Evolutionary conservation across 1,140 invertebrate species (phyloP), one percentile per base, ranked within the genome.

Genomic region (Physella acuta): DNA sequence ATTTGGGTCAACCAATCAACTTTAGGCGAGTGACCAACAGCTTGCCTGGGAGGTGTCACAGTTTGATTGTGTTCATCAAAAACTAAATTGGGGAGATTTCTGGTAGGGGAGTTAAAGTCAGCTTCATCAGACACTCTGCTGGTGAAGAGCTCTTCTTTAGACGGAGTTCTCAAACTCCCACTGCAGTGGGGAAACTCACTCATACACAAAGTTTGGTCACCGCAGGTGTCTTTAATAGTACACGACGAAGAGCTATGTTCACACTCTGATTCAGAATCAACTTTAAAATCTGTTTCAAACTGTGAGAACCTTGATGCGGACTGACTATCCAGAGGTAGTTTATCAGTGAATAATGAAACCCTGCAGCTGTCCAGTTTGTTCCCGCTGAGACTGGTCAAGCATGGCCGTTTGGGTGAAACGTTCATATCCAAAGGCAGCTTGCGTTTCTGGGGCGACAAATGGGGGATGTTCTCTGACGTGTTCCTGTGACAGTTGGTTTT

Each of bases 81-180:
- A 16, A 79, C 78, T n/a, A 76, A 56, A 61, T 77, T 79, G 0
- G 92, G 92, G 30, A 93, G 83, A 82, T 92, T 90, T 4, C 88
- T 86, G 0, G 91, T 92, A 0, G 91, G 91, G 0, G 90, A 91
- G 33, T 66, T 14, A 36, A n/a, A 16, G 44, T 63, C 62, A 11
- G 11, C 16, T n/a, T 39, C 59, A 37, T 37, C 34, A 30, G 28
- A 20, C n/a, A n/a, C n/a, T n/a, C n/a, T n/a, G n/a, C n/a, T n/a
- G n/a, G n/a, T n/a, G n/a, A n/a, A n/a, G n/a, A n/a, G n/a, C n/a
- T n/a, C n/a, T 17, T 52, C 4, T 55, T 36, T 24, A 59, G 16
- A 30, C n/a, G 36, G 49, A 49, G 33, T 44, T 26, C 59, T 51
- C n/a, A 67, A 24, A 16, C 39, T 36, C 24, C 62, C 56, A 51